Base-by-base conservation (phyloP, 2,797 vertebrate species). In the Lithobates pipiens region DNA sequence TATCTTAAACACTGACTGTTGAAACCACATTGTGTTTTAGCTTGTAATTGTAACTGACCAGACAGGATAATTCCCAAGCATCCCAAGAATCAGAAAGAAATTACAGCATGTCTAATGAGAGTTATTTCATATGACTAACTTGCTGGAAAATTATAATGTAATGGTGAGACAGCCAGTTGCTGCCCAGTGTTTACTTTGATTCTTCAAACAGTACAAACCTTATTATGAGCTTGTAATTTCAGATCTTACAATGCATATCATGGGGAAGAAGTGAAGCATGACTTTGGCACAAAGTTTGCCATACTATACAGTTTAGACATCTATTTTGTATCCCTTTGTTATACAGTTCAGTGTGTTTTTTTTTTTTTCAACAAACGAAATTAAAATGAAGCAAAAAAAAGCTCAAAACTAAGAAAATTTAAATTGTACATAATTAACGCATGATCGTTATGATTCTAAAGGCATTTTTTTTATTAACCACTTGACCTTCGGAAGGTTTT, bases 101-200 rank as follows among this genome's bases (percentile, higher is more conserved):
- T 82, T 44, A 73, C 70, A 61, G 70, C 80, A 73, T 42, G 70
- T 73, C 34, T 73, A 82, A 82, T 65, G 39, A 82, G 50, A 82
- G 69, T 65, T 74, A 44, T 42, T 61, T 25, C 21, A 74, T 82
- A 69, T 71, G 10, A 32, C 54, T 50, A 81, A 81, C 32, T 63
- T 81, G 69, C 79, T 81, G 69, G 50, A 81, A 80, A 81, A 81
- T 81, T 81, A 73, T 63, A 81, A 81, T 81, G 79, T 72, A 81
- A 57, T 42, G 79, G 79, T 72, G 54, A 46, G 46, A 81, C 76
- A 78, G 16, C 68, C 77, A 46, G 21, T 23, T 61, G 25, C 10
- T 39, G 50, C 23, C 79, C 69, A 61, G 46, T 32, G 25, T 72
- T 69, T 80, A 80, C 32, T 15, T 10, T 5, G 8, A 72, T 34